Percentiles rank a stretch among this genome's conserved stretches.
These are phyloP conservation scores for Chesias legatella DNA, from an alignment of 2,888 invertebrate species.

Conservation along the genomic window DNA sequence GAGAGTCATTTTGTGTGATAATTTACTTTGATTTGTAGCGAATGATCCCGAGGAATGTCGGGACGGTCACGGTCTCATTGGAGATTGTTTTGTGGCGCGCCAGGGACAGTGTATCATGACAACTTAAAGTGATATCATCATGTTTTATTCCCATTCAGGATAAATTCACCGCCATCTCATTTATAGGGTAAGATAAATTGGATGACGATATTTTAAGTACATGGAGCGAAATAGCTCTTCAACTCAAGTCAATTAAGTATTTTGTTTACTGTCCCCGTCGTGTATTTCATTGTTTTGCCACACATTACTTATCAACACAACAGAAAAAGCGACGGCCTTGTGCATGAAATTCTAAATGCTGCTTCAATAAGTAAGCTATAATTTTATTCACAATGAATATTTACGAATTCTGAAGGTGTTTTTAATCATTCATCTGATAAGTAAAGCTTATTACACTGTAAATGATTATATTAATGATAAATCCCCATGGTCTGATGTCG, in stretches of 20 bases:
- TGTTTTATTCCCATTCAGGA: conserved; percentile 13
- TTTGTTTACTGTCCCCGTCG: too few relatives aligned
- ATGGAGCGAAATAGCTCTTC: background rate
- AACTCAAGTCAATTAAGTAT: conserved; percentile 15
- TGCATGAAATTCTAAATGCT: conserved; percentile 2
- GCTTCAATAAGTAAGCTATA: background rate
- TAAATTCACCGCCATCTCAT: conserved; percentile 4
- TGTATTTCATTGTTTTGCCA: too few relatives aligned
- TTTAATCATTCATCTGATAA: too few relatives aligned
- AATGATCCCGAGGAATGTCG: conserved; percentile 16
- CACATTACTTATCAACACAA: conserved; percentile 3
- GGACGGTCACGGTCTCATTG: conserved; percentile 17
- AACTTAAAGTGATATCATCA: conserved; percentile 21
- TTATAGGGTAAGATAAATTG: conserved; percentile 1
- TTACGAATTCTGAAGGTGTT: background rate
- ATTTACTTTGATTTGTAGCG: conserved; percentile 18
- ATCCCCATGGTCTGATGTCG: too few relatives aligned
- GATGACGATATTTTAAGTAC: background rate
- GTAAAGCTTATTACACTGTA: too few relatives aligned
- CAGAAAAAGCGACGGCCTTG: conserved; percentile 19
- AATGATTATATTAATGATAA: too few relatives aligned
- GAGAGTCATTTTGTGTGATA: conserved; percentile 17
- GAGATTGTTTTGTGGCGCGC: conserved; percentile 15
- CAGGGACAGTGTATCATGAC: conserved; percentile 18
- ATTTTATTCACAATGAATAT: background rate